These are phyloP conservation scores for Sciurus carolinensis DNA, from an alignment of 2,797 vertebrate species.

Conservation along the genomic window DNA sequence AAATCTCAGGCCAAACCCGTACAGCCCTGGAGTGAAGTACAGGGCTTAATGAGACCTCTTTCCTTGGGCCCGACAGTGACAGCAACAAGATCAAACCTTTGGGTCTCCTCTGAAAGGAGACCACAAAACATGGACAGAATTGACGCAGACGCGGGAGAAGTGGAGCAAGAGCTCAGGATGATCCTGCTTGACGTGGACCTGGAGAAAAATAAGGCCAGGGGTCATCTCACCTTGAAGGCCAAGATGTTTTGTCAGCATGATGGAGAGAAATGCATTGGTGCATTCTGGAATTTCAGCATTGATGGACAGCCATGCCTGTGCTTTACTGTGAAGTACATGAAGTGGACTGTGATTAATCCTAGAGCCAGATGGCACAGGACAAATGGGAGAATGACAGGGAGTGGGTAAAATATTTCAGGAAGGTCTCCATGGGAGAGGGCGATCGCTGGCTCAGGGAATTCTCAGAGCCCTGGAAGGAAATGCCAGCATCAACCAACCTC, in stretches of 20 bases:
- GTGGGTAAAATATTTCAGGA: background rate
- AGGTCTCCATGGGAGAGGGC: fast-evolving
- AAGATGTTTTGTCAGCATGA: background rate
- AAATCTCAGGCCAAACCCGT: fast-evolving
- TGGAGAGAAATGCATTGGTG: fast-evolving
- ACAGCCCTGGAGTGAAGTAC: background rate
- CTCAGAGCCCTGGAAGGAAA: background rate
- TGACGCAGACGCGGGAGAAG: fast-evolving
- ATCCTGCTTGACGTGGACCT: background rate
- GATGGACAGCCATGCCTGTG: fast-evolving
- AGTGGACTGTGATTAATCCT: background rate
- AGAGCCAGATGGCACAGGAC: background rate
- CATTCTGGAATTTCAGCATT: fast-evolving
- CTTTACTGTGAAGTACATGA: background rate
- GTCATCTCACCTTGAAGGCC: background rate
- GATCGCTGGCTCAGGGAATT: background rate
- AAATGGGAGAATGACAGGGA: background rate
- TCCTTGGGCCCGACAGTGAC: background rate
- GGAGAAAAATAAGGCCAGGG: fast-evolving
- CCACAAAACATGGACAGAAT: background rate
- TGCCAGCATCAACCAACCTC: too few relatives aligned
- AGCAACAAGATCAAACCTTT: background rate
- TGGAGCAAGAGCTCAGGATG: background rate
- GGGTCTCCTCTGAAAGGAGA: background rate
- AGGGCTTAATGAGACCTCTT: background rate